These are phyloP conservation scores for Brachionus angularis DNA, from an alignment of 1,140 invertebrate species.

Conservation along the genomic window DNA sequence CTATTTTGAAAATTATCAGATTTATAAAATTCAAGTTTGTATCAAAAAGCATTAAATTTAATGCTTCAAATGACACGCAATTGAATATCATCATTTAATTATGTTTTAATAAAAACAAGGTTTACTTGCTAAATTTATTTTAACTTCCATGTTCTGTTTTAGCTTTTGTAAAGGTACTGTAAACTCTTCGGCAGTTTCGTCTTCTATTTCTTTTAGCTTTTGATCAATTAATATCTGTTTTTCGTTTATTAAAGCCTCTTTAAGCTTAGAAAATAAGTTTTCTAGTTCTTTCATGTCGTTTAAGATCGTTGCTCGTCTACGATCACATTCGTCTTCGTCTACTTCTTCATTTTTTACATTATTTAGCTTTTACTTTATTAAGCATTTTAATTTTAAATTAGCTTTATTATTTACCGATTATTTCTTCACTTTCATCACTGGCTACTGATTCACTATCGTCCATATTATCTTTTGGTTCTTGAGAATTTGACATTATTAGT, in stretches of 20 bases:
- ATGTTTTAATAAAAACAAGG: not conserved
- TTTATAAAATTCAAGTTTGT: not conserved
- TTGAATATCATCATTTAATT: conserved; percentile 17
- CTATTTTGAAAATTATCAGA: not conserved
- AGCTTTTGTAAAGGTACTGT: conserved; percentile 13
- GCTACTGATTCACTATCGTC: not conserved
- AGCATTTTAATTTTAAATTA: too few species aligned
- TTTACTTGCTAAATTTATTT: conserved; percentile 18
- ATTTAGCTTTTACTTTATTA: not conserved
- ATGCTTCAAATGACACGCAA: conserved; percentile 44
- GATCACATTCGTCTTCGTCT: conserved; percentile 37
- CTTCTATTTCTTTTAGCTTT: conserved; percentile 42
- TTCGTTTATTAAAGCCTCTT: conserved; percentile 27
- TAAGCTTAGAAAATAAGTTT: conserved; percentile 20
- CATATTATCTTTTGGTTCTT: too few species aligned
- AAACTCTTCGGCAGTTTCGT: conserved; percentile 39
- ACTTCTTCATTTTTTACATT: too few species aligned
- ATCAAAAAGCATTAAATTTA: not conserved
- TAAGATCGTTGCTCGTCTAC: not conserved
- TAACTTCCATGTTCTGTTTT: conserved; percentile 14
- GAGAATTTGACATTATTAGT: too few species aligned
- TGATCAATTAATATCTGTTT: conserved; percentile 27
- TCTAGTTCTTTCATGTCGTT: conserved; percentile 28
- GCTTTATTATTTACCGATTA: not conserved
- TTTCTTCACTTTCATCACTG: conserved; percentile 13